Evolutionary conservation across 1,140 invertebrate species (phyloP).

Genomic region (Anthonomus grandis): DNA sequence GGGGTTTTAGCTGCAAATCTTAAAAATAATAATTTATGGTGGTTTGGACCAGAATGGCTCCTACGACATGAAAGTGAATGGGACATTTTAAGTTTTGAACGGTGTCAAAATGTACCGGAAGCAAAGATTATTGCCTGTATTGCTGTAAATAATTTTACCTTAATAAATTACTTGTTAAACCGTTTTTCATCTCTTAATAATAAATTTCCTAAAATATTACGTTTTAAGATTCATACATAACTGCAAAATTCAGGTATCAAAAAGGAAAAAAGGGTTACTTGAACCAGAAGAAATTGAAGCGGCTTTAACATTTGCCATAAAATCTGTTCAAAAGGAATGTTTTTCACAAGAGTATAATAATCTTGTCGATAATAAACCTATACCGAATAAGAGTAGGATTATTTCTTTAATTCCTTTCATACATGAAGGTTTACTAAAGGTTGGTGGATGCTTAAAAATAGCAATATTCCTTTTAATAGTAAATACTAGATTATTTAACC

Average conservation of each 20-base stretch:
- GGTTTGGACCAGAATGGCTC: constrained; percentile 9
- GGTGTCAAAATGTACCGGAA: neutral
- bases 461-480: constrained; percentile 19
- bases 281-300: constrained; percentile 2
- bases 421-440: constrained; percentile 31
- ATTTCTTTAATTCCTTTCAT: constrained; percentile 26
- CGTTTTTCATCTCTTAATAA: constrained; percentile 17
- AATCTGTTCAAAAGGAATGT: constrained; percentile 14
- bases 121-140: neutral
- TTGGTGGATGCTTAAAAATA: constrained; percentile 34
- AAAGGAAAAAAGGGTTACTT: neutral
- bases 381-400: neutral
- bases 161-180: neutral
- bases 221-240: constrained; percentile 4
- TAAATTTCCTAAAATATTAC: constrained; percentile 11
- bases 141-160: neutral
- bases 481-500: constrained; percentile 27
- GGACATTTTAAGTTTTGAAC: neutral
- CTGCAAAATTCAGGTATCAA: neutral
- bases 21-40: constrained; percentile 16
- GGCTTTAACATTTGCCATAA: constrained; percentile 8
- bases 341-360: constrained; percentile 18
- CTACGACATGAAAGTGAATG: neutral
- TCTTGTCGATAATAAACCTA: constrained; percentile 16
- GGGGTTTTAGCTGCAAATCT: constrained; percentile 35